These are phyloP conservation scores for Metridium senile DNA, from an alignment of 92 coral and sea anemone species.

Conservation along the genomic window DNA sequence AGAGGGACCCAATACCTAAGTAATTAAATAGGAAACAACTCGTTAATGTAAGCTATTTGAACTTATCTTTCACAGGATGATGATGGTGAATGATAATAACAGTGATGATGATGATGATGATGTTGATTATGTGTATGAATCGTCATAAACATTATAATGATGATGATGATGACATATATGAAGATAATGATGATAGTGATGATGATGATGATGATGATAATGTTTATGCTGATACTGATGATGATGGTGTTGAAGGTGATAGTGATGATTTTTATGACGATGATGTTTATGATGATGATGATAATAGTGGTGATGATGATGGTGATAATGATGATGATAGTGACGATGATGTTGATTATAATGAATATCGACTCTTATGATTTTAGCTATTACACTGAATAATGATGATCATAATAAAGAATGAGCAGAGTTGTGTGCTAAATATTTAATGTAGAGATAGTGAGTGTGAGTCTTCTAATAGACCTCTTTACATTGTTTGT, in stretches of 20 bases:
- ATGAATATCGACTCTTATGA: not conserved
- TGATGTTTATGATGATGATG: not conserved
- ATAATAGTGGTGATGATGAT: not conserved
- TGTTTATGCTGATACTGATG: not conserved
- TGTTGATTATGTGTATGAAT: not conserved
- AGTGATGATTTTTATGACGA: not conserved
- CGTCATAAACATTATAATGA: not conserved
- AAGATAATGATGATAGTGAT: not conserved
- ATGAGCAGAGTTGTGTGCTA: too few relatives aligned
- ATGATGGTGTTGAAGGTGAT: not conserved
- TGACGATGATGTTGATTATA: not conserved
- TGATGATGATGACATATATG: not conserved
- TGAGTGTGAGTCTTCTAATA: too few relatives aligned
- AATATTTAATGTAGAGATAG: too few relatives aligned
- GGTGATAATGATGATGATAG: not conserved
- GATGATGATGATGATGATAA: not conserved
- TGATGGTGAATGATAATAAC: not conserved
- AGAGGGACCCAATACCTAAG: slow-evolving; percentile 91
- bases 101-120: not conserved
- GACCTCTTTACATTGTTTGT: too few relatives aligned
- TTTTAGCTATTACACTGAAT: too few relatives aligned
- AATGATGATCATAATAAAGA: too few relatives aligned
- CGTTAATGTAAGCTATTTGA: not conserved
- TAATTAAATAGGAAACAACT: not conserved
- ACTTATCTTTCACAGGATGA: not conserved